A percentile compares a stretch with the other conserved stretches of the same genome.
These are phyloP conservation scores for Cantharis rufa DNA, from an alignment of 2,888 invertebrate genomes.

Conservation along the genomic window DNA sequence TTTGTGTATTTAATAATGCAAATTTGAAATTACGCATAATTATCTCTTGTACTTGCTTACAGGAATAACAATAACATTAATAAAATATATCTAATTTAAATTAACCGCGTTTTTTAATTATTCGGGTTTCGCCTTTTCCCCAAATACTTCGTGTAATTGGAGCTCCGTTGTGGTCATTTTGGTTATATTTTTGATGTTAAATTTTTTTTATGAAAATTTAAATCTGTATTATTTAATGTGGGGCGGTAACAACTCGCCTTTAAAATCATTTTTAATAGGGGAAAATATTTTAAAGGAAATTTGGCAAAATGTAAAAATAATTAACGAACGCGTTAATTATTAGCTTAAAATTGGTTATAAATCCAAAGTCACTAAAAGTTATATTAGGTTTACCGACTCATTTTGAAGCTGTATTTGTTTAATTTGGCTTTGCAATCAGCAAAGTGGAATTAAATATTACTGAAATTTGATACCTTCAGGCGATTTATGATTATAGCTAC, in stretches of 20 bases:
- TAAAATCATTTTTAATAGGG: neutral
- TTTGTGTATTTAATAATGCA: neutral
- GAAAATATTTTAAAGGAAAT: neutral
- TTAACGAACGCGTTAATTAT: neutral
- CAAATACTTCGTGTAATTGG: neutral
- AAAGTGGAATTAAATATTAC: conserved; percentile 7
- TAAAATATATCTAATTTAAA: neutral
- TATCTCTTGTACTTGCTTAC: neutral
- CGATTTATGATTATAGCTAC: conserved; percentile 2
- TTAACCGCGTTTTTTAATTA: neutral
- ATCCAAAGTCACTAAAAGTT: neutral
- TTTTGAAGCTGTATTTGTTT: neutral
- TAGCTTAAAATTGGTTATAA: neutral
- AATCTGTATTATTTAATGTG: neutral
- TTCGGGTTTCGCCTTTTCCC: neutral
- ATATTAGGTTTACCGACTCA: neutral
- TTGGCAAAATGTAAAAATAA: neutral
- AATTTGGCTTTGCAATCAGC: conserved; percentile 2
- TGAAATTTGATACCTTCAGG: conserved; percentile 5
- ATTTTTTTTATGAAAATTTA: neutral
- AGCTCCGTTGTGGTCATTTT: neutral
- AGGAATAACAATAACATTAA: neutral
- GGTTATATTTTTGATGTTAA: neutral
- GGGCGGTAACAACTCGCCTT: neutral
- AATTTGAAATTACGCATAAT: neutral